Conservation (phyloP, 2,113 vertebrate genomes). For the Sylvilagus bachmani region DNA sequence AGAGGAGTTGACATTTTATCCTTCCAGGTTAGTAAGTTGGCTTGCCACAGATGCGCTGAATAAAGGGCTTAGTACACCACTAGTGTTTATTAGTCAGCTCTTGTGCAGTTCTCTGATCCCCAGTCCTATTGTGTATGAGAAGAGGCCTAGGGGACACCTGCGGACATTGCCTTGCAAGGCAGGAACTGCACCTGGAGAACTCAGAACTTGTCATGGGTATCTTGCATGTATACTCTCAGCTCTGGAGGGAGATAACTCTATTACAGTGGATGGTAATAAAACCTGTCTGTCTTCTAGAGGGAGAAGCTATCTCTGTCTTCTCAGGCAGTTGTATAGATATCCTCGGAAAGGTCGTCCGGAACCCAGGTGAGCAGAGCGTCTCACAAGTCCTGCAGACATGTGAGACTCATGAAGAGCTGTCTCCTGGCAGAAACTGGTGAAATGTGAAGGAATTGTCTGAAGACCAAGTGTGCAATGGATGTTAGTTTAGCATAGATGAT, state of each 20-base stretch:
- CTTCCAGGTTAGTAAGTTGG: slow-evolving; percentile 31
- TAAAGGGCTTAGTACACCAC: neutral
- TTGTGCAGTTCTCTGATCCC: neutral
- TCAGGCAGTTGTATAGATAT: neutral
- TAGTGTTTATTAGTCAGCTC: neutral
- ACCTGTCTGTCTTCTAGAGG: neutral
- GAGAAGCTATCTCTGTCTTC: neutral
- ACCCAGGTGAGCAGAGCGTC: neutral
- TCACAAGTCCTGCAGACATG: neutral
- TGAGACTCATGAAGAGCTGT: neutral
- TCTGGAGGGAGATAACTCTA: neutral
- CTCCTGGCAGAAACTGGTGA: neutral
- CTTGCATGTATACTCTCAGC: neutral
- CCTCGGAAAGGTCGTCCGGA: neutral
- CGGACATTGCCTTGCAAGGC: neutral
- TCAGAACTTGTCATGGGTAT: neutral
- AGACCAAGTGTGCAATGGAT: neutral
- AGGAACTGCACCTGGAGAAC: neutral
- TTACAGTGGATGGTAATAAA: neutral
- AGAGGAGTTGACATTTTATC: neutral
- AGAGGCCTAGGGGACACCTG: neutral
- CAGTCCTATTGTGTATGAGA: neutral
- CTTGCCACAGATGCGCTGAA: neutral
- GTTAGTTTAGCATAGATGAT: neutral
- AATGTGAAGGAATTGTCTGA: neutral